Conservation (phyloP, 1,140 invertebrate genomes). For the Drosophila quadrilineata region DNA sequence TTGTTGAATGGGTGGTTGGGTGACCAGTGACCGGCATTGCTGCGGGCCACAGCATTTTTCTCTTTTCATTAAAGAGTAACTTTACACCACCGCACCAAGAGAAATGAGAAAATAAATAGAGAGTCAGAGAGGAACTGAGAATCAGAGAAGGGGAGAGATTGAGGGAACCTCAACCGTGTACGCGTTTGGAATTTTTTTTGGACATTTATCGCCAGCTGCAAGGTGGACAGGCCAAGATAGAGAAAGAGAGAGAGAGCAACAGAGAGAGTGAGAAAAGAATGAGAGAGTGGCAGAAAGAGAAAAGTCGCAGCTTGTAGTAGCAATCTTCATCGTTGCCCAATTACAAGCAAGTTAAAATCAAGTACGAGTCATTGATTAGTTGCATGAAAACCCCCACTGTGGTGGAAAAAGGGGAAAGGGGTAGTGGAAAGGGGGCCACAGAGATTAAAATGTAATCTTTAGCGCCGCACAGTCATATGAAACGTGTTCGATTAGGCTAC, state of each 20-base stretch:
- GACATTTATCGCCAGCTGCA: conserved; percentile 61
- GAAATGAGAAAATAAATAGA: conserved; percentile 11
- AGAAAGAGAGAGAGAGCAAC: too few relatives aligned
- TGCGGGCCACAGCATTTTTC: conserved; percentile 33
- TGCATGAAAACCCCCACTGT: conserved; percentile 14
- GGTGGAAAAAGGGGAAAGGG: neutral
- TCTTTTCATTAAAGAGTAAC: conserved; percentile 77
- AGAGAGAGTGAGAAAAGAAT: too few relatives aligned
- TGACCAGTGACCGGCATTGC: neutral
- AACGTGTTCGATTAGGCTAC: conserved; percentile 75
- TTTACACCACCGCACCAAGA: conserved; percentile 58
- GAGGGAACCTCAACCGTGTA: conserved; percentile 28
- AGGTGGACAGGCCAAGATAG: too few relatives aligned
- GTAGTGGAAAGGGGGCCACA: conserved; percentile 1
- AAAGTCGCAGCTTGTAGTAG: conserved; percentile 30
- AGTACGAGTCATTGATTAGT: conserved; percentile 74
- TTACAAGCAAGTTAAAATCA: conserved; percentile 78
- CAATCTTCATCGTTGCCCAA: conserved; percentile 65
- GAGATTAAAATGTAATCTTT: conserved; percentile 78
- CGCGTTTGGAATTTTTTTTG: conserved; percentile 68
- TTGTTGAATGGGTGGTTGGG: conserved; percentile 11
- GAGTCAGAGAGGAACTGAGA: neutral
- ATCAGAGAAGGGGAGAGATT: neutral
- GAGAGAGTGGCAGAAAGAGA: too few relatives aligned
- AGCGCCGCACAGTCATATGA: conserved; percentile 75